Conservation (phyloP, 92 coral and sea anemone species). For the Phymanthus crucifer region DNA sequence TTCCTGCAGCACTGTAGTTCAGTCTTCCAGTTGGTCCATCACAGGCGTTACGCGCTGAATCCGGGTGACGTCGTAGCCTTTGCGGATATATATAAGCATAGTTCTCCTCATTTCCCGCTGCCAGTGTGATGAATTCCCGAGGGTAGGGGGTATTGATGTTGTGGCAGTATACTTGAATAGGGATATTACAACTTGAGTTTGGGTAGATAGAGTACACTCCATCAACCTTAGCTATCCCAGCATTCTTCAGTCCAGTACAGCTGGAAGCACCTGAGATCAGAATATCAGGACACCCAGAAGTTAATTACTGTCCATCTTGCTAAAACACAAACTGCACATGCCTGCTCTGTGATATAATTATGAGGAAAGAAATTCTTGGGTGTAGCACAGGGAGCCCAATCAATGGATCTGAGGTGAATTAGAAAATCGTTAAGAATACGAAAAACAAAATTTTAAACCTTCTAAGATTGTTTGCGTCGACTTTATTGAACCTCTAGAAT, state of each 20-base stretch:
- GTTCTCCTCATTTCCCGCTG: slow-evolving; percentile 81
- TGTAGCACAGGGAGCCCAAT: too few species aligned
- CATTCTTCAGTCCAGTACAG: slow-evolving; percentile 73
- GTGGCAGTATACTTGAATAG: slow-evolving; percentile 88
- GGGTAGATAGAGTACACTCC: slow-evolving; percentile 87
- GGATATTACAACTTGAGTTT: slow-evolving; percentile 73
- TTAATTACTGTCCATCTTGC: background rate
- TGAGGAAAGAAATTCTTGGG: too few species aligned
- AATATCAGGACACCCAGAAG: background rate
- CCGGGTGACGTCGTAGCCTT: slow-evolving; percentile 70
- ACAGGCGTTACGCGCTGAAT: slow-evolving; percentile 73
- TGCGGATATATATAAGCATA: slow-evolving; percentile 84
- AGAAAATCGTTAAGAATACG: too few species aligned
- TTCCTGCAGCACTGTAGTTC: slow-evolving; percentile 67
- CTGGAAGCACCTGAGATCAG: slow-evolving; percentile 71
- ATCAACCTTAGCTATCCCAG: slow-evolving; percentile 74
- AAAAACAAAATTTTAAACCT: too few species aligned
- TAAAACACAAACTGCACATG: too few species aligned
- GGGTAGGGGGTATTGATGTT: slow-evolving; percentile 87
- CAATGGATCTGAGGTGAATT: too few species aligned
- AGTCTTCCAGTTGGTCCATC: slow-evolving; percentile 60
- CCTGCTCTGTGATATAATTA: too few species aligned
- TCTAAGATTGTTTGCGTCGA: too few species aligned
- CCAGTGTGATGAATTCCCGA: slow-evolving; percentile 77
- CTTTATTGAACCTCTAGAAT: too few species aligned